phyloP scores from a whole-genome alignment of 2,888 invertebrate species.

The Synergus itoensis region DNA sequence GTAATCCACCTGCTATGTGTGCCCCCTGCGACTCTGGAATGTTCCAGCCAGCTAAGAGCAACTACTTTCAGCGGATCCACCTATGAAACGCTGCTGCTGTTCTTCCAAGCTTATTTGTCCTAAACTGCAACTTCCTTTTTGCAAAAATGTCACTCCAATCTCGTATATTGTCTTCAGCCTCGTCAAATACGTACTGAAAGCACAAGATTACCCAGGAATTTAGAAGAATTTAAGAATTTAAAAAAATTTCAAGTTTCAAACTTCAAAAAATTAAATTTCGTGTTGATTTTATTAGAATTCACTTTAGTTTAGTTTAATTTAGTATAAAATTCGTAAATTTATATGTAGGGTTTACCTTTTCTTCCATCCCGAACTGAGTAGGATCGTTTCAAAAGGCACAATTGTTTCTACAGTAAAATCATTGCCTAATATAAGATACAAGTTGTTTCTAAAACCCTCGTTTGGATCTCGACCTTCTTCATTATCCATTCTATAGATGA shows the following conservation, averaged over 20 bases:
- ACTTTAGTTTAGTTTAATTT: too few species aligned
- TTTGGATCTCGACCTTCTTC: constrained; percentile 45
- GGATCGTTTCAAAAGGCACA: constrained; percentile 58
- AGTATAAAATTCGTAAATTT: too few species aligned
- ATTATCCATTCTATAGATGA: constrained; percentile 61
- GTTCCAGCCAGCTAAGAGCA: constrained; percentile 8
- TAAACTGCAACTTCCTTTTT: constrained; percentile 64
- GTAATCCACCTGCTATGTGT: constrained; percentile 58
- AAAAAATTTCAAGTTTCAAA: too few species aligned
- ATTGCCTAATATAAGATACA: constrained; percentile 63
- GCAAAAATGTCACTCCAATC: constrained; percentile 68
- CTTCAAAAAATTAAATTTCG: too few species aligned
- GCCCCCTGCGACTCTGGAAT: constrained; percentile 2
- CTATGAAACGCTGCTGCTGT: constrained; percentile 45
- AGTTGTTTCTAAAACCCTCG: constrained; percentile 46
- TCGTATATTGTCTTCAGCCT: constrained; percentile 69
- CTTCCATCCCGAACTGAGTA: constrained; percentile 65
- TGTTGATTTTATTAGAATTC: too few species aligned
- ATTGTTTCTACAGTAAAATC: constrained; percentile 62
- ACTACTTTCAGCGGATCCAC: constrained; percentile 37
- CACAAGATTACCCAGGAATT: not conserved
- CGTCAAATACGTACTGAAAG: constrained; percentile 66
- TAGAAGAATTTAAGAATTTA: too few species aligned
- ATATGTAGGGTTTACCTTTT: constrained; percentile 65
- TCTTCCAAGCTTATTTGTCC: constrained; percentile 70